phyloP scores from a whole-genome alignment of 2,888 invertebrate genomes.

The Proisotoma minuta region DNA sequence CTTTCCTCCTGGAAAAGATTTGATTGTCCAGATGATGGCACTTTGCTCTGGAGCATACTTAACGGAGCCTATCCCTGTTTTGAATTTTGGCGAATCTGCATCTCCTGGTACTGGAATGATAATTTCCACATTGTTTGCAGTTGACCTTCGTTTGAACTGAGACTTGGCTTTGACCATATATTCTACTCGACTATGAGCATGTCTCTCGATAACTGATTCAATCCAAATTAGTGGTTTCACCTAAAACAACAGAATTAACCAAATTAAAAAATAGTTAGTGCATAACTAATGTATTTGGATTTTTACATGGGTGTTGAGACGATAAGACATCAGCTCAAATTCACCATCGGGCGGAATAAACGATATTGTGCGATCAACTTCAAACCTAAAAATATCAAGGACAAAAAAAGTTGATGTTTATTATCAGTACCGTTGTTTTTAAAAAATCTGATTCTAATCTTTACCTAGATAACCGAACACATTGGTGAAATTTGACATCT shows the following conservation, averaged over 20 bases:
- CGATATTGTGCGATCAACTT: constrained; percentile 95
- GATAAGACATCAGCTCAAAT: constrained; percentile 97
- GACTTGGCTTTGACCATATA: constrained; percentile 99
- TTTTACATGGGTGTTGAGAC: constrained; percentile 85
- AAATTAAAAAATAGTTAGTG: neutral
- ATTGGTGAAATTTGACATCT: constrained; percentile 98
- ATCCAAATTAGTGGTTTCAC: constrained; percentile 97
- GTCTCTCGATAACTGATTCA: constrained; percentile 95
- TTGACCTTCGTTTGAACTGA: constrained; percentile 94
- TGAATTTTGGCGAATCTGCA: constrained; percentile 97
- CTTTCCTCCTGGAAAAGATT: constrained; percentile 96
- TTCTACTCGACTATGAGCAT: constrained; percentile 94
- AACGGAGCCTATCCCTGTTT: constrained; percentile 92
- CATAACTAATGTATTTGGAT: neutral
- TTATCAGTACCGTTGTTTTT: neutral
- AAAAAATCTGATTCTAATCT: neutral
- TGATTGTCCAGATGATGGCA: constrained; percentile 95
- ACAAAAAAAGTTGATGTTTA: neutral
- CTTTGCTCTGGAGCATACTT: constrained; percentile 96
- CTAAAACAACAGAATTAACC: constrained; percentile 46
- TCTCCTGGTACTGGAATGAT: constrained; percentile 93
- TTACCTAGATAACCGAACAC: constrained; percentile 81
- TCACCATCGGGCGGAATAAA: constrained; percentile 99
- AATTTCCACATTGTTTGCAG: constrained; percentile 98
- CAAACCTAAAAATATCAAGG: constrained; percentile 59